Evolutionary conservation across 64 coral and sea anemone species (phyloP).

Genomic region (Dendrophyllia cribrosa): DNA sequence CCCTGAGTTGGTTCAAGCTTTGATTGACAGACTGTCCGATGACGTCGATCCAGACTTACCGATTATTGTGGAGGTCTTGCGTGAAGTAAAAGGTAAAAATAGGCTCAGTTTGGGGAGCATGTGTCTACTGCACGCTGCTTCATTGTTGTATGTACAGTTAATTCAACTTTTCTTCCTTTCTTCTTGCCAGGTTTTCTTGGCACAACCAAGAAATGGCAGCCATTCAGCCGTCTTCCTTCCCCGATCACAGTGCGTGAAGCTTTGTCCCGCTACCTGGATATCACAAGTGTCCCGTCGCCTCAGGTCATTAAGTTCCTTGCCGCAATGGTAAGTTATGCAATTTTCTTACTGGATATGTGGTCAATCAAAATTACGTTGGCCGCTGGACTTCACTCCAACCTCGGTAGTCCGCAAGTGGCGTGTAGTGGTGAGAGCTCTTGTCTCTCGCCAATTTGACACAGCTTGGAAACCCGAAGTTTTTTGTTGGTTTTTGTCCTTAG

Average conservation of each 20-base stretch:
- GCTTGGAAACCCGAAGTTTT: too few species aligned
- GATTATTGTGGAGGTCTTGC: constrained; percentile 75
- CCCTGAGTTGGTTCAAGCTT: constrained; percentile 63
- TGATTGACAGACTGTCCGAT: constrained; percentile 74
- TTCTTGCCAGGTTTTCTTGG: constrained; percentile 73
- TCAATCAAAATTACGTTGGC: too few species aligned
- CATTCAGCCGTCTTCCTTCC: constrained; percentile 68
- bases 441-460: too few species aligned
- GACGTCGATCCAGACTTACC: constrained; percentile 71
- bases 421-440: too few species aligned
- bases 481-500: too few species aligned
- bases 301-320: constrained; percentile 92
- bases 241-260: constrained; percentile 81
- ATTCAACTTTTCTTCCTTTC: background rate
- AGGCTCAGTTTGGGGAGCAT: too few species aligned
- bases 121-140: too few species aligned
- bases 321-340: constrained; percentile 51
- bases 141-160: too few species aligned
- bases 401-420: too few species aligned
- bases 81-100: constrained; percentile 73
- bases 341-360: background rate
- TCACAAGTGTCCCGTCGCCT: constrained; percentile 85
- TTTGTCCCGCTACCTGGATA: constrained; percentile 85
- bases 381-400: too few species aligned
- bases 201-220: constrained; percentile 72